phyloP scores from a whole-genome alignment of 2,797 vertebrate species.

The Uromys caudimaculatus region DNA sequence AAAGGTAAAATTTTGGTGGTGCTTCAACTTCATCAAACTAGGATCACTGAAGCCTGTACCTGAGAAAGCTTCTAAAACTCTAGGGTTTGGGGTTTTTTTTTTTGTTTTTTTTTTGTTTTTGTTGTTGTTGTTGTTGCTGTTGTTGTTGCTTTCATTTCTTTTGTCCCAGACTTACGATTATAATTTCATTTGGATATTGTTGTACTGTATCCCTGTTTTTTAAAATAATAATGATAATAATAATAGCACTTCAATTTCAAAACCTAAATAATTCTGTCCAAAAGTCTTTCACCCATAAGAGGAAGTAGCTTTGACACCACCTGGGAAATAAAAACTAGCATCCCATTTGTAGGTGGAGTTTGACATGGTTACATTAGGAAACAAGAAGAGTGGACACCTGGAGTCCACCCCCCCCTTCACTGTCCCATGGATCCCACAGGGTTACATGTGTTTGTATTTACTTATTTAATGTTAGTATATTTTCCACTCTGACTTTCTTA shows the following conservation, averaged over 20 bases:
- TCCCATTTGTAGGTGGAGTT: neutral
- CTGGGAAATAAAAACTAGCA: neutral
- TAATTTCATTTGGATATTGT: neutral
- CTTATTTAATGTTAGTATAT: neutral
- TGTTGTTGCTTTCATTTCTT: neutral
- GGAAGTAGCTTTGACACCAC: neutral
- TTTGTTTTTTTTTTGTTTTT: neutral
- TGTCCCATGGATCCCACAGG: accelerated
- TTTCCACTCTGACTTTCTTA: neutral
- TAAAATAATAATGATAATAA: neutral
- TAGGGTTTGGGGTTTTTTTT: neutral
- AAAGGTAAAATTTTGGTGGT: conserved; percentile 35
- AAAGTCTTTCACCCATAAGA: neutral
- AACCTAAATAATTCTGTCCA: neutral
- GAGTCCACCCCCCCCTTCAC: neutral
- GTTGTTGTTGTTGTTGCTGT: no score
- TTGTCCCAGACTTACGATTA: neutral
- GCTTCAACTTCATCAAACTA: neutral
- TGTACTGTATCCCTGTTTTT: neutral
- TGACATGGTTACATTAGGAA: neutral
- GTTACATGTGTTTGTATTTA: neutral
- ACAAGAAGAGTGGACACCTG: neutral
- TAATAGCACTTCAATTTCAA: neutral
- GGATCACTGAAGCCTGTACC: neutral
- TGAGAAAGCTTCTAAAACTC: neutral